Evolutionary conservation across 2,888 invertebrate genomes (phyloP), one percentile per base, ranked within the genome.

Genomic region (Philonicus albiceps): DNA sequence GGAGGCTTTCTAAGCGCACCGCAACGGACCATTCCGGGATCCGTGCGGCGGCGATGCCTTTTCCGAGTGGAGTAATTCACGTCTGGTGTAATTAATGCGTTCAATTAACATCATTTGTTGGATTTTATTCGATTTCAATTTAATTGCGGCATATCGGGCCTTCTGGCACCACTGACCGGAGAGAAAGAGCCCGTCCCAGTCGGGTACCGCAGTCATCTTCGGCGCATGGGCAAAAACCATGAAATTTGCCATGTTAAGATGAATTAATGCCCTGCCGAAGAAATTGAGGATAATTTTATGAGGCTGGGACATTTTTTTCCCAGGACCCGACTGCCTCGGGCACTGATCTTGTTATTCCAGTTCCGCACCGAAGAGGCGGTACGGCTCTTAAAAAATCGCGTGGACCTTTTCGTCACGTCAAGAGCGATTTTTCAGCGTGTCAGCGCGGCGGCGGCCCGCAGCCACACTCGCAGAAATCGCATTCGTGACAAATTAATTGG

Each of bases 401-500:
- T 64, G 64, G 1, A 22, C 31, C 73, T 40, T 27, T 40, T 84
- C 73, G 37, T 37, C 84, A 49, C 84, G 43, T 84, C 73, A 84
- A 40, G 43, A 84, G 6, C 73, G 55, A 84, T 73, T 55, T 64
- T 22, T 81, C 49, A 73, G 40, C 8, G 43, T 73, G 73, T 73
- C 37, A 73, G 84, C 40, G 19, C 22, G 30, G 31, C 43, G 49
- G 49, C 73, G 43, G 37, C 31, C 37, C 27, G 16, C 73, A 73
- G 84, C 84, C 73, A 84, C 64, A 64, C 81, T 64, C 81, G 34
- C 81, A 73, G 40, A 73, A 84, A 72, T 73, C 73, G 22, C 72
- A 84, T 73, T 84, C 84, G 72, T 84, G 84, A 84, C 84, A 84
- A 84, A 84, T 84, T 84, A 84, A 84, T 84, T 84, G 84, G 73